Evolutionary conservation across 2,888 invertebrate genomes (phyloP).

Genomic region (Cetonia aurata): DNA sequence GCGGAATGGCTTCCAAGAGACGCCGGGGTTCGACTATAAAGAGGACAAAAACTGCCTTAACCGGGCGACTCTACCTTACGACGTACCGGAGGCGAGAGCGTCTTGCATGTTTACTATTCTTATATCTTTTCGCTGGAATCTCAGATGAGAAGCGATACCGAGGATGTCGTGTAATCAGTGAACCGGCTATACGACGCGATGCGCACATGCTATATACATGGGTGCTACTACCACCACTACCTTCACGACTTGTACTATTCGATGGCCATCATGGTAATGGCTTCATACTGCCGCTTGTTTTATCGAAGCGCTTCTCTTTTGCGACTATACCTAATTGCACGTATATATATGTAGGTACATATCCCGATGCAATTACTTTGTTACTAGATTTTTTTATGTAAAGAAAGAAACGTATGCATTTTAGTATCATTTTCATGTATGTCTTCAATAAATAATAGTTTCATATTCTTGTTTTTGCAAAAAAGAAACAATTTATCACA

Average conservation of each 20-base stretch:
- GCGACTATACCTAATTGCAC: constrained; percentile 24
- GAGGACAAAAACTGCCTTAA: constrained; percentile 52
- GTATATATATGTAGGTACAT: not conserved
- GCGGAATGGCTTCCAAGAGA: constrained; percentile 56
- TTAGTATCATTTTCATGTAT: too few relatives aligned
- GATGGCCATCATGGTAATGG: constrained; percentile 38
- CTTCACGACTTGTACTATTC: constrained; percentile 22
- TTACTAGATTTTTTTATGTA: not conserved
- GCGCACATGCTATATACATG: constrained; percentile 11
- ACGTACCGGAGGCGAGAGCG: constrained; percentile 32
- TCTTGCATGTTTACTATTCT: constrained; percentile 47
- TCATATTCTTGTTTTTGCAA: too few relatives aligned
- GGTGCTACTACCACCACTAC: too few relatives aligned
- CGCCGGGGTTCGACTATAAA: constrained; percentile 52
- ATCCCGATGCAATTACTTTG: constrained; percentile 10
- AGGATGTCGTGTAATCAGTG: constrained; percentile 42
- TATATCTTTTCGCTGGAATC: constrained; percentile 44
- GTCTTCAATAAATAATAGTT: too few relatives aligned
- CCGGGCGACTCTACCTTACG: constrained; percentile 50
- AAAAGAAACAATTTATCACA: too few relatives aligned
- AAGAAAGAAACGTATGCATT: too few relatives aligned
- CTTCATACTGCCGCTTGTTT: constrained; percentile 30
- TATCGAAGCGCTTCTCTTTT: constrained; percentile 25
- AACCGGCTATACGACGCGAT: constrained; percentile 29
- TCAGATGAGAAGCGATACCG: constrained; percentile 38